A percentile compares a stretch with the other conserved stretches of the same genome.
Conservation (phyloP, 1,140 invertebrate genomes). For the Zaprionus capensis region DNA sequence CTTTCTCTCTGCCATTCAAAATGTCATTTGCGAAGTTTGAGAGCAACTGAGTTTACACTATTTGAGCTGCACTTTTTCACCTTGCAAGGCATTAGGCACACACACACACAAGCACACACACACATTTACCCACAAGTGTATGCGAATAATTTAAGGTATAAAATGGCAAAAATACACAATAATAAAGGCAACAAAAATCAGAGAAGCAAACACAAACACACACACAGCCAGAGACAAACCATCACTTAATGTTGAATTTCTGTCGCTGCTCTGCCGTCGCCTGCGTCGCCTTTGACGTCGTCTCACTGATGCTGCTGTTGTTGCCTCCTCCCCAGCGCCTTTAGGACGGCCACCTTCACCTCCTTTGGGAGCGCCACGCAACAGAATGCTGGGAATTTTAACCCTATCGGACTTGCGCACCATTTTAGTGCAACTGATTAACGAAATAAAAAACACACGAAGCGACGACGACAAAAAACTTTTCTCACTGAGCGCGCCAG, state of each 20-base stretch:
- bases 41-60: background rate
- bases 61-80: slow-evolving; percentile 6
- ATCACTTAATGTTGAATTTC: slow-evolving; percentile 67
- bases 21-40: slow-evolving; percentile 5
- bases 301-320: background rate
- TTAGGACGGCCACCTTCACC: slow-evolving; percentile 40
- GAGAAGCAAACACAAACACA: slow-evolving; percentile 25
- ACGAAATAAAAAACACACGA: slow-evolving; percentile 51
- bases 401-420: slow-evolving; percentile 82
- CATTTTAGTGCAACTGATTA: slow-evolving; percentile 82
- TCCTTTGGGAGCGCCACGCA: slow-evolving; percentile 61
- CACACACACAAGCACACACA: slow-evolving; percentile 1
- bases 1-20: background rate
- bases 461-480: slow-evolving; percentile 53
- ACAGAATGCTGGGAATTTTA: slow-evolving; percentile 73
- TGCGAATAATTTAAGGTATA: slow-evolving; percentile 16
- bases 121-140: background rate
- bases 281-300: slow-evolving; percentile 23
- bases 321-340: slow-evolving; percentile 14
- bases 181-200: slow-evolving; percentile 48
- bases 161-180: slow-evolving; percentile 41
- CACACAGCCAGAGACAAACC: slow-evolving; percentile 37
- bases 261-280: slow-evolving; percentile 49
- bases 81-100: slow-evolving; percentile 6
- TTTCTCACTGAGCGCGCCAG: slow-evolving; percentile 55